Evolutionary conservation across 2,113 vertebrate species (phyloP), one percentile per base, ranked within the genome.

Genomic region (Pelodiscus sinensis): DNA sequence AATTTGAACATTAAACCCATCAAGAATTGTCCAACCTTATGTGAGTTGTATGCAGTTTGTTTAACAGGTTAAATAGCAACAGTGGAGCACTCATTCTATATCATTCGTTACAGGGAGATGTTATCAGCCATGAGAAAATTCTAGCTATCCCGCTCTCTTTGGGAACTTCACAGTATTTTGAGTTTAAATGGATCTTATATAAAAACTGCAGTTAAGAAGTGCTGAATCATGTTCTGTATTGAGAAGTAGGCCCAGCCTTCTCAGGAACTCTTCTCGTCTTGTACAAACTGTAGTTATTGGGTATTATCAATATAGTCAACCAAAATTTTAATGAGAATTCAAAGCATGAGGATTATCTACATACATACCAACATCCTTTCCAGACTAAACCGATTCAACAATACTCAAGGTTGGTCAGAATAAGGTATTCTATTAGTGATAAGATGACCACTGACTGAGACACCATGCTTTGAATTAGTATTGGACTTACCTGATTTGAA

Each of bases 11-110:
- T 25, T 77, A 50, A 77, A 77, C 11, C 38, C 50, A 77, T 27
- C 35, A 25, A 80, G 82, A 93, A 94, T 93, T 93, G 89, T 96
- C 92, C 94, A 94, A 38, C 95, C 80, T 81, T 94, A 65, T 92
- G 86, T 55, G 22, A 57, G 15, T 35, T 55, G 18, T 50, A 25
- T 4, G 21, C 24, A 24, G 22, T 14, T 77, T 50, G 35, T 77
- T 44, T 77, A 50, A 77, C 6, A 11, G 44, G 73, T 77, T 54
- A 81, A 57, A 56, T 25, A 16, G 22, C 56, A 18, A 50, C 56
- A 60, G 9, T 16, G 21, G 16, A 79, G 27, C 73, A 77, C 50
- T 77, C 16, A 19, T 55, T 54, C 29, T 54, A 19, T 54, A 54
- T 79, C 13, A 79, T 79, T 31, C 16, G 29, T 21, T 54, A 79